phyloP scores from a whole-genome alignment of 2,113 vertebrate species.

The Phylloscopus whistleri region DNA sequence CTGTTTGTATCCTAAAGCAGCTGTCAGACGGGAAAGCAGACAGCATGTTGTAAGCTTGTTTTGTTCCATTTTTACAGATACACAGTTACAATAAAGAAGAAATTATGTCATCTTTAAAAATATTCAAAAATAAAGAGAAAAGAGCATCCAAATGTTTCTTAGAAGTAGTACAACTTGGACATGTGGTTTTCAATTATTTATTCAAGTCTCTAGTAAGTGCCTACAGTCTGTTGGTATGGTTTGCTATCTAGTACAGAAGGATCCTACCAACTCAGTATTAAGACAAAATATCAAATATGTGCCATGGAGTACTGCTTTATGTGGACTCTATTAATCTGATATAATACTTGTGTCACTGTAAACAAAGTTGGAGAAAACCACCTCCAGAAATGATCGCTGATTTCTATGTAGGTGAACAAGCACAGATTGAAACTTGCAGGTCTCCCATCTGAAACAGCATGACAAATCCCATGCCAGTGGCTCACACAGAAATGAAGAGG shows the following conservation, averaged over 20 bases:
- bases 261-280: background rate
- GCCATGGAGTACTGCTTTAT: background rate
- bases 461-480: accelerated
- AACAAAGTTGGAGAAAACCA: background rate
- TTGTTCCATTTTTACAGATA: slow-evolving; percentile 3
- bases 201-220: background rate
- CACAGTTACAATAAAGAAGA: background rate
- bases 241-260: background rate
- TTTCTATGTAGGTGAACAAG: background rate
- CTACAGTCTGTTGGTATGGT: background rate
- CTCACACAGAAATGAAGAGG: background rate
- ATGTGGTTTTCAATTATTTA: background rate
- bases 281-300: background rate
- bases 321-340: background rate
- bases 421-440: background rate
- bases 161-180: background rate
- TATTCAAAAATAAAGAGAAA: background rate
- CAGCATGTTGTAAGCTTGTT: background rate
- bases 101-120: slow-evolving; percentile 12
- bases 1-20: background rate
- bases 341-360: background rate
- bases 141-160: background rate
- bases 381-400: accelerated
- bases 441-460: background rate
- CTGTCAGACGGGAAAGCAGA: background rate